These are phyloP conservation scores for Labroides dimidiatus DNA, from an alignment of 2,797 vertebrate genomes.

Conservation along the genomic window DNA sequence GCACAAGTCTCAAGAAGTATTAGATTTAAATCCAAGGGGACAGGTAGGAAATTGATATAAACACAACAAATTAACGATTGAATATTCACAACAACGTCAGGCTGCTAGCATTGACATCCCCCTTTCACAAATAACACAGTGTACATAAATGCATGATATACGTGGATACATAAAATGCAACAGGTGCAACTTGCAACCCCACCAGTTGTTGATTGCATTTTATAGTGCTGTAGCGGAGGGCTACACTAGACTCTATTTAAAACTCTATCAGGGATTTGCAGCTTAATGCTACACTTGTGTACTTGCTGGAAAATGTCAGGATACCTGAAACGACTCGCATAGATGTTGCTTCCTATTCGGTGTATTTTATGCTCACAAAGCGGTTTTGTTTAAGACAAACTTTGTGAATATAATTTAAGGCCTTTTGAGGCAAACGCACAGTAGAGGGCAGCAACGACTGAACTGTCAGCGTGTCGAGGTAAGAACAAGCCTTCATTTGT, in stretches of 20 bases:
- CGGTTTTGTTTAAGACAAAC: too few relatives aligned
- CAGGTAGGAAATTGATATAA: conserved; percentile 56
- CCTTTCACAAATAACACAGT: neutral
- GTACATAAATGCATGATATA: neutral
- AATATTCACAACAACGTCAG: neutral
- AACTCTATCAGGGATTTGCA: neutral
- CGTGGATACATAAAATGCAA: too few relatives aligned
- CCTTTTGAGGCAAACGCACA: neutral
- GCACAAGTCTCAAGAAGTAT: conserved; percentile 71
- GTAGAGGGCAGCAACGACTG: neutral
- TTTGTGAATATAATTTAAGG: too few relatives aligned
- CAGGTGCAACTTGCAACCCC: neutral
- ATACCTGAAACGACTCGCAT: neutral
- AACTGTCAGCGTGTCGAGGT: too few relatives aligned
- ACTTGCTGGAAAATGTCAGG: neutral
- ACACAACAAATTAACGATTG: neutral
- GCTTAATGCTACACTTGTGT: accelerated
- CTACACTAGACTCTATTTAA: neutral
- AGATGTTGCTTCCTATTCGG: neutral
- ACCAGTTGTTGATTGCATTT: neutral
- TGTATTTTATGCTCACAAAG: neutral
- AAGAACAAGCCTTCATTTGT: too few relatives aligned
- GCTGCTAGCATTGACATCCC: too few relatives aligned
- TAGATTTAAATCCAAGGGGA: conserved; percentile 74
- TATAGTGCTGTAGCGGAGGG: too few relatives aligned